These are phyloP conservation scores for Eciton burchellii DNA, from an alignment of 1,140 invertebrate genomes.

Conservation along the genomic window DNA sequence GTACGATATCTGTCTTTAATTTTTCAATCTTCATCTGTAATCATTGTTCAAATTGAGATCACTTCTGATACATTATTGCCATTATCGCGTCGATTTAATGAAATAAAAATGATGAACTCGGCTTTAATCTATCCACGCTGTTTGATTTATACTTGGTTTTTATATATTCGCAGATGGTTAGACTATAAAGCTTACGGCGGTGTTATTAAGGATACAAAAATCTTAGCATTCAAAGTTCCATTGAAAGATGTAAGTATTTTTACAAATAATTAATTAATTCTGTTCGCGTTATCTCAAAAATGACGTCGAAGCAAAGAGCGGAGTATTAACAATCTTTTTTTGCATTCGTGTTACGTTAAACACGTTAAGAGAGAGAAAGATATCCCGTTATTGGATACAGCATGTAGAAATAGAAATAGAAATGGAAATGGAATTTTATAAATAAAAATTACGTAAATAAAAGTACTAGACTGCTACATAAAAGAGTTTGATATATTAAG, in stretches of 20 bases:
- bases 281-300: background rate
- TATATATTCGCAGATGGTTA: slow-evolving; percentile 88
- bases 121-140: background rate
- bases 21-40: background rate
- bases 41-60: no score
- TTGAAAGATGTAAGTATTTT: slow-evolving; percentile 87
- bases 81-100: no score
- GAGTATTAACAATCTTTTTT: slow-evolving; percentile 11
- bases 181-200: slow-evolving; percentile 89
- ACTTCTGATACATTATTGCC: no score
- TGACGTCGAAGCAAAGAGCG: background rate
- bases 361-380: background rate
- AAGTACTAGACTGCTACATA: background rate
- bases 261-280: slow-evolving; percentile 35
- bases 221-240: slow-evolving; percentile 93
- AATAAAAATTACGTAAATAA: background rate
- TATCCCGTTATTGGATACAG: no score
- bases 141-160: background rate
- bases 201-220: slow-evolving; percentile 88
- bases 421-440: no score
- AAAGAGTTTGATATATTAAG: background rate
- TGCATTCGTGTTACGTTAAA: background rate
- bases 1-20: no score
- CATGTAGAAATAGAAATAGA: no score
- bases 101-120: no score